Evolutionary conservation across 2,797 vertebrate species (phyloP).

Genomic region (Denticeps clupeoides): DNA sequence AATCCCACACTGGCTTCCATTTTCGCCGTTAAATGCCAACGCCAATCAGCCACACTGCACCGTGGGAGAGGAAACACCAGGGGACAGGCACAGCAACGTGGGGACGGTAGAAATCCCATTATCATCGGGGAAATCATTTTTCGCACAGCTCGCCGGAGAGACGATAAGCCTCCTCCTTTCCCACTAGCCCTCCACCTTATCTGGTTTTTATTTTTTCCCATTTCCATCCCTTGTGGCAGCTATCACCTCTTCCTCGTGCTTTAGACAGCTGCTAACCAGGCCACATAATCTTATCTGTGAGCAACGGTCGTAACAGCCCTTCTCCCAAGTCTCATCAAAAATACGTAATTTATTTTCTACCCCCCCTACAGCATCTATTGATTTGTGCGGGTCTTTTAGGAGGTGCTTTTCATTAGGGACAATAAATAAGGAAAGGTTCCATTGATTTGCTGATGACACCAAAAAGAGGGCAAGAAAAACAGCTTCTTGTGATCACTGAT

Average conservation of each 20-base stretch:
- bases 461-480: too few relatives aligned
- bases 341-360: slow-evolving; percentile 6
- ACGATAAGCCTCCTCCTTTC: slow-evolving; percentile 12
- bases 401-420: slow-evolving; percentile 7
- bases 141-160: slow-evolving; percentile 2
- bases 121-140: slow-evolving; percentile 20
- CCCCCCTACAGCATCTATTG: slow-evolving; percentile 8
- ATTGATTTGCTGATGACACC: slow-evolving; percentile 11
- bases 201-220: slow-evolving; percentile 6
- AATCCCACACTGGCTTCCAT: slow-evolving; percentile 20
- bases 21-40: slow-evolving; percentile 24
- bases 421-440: slow-evolving; percentile 6
- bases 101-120: slow-evolving; percentile 22
- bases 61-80: slow-evolving; percentile 11
- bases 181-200: neutral
- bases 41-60: slow-evolving; percentile 18
- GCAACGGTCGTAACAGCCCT: slow-evolving; percentile 4
- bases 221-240: slow-evolving; percentile 1
- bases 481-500: too few relatives aligned
- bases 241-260: neutral
- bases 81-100: slow-evolving; percentile 1
- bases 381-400: slow-evolving; percentile 7
- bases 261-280: slow-evolving; percentile 19
- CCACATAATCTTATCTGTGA: slow-evolving; percentile 22
- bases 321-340: slow-evolving; percentile 7